A percentile compares a stretch with the other conserved stretches of the same genome.
phyloP scores from a whole-genome alignment of 2,113 vertebrate genomes.

The Crotalus tigris region DNA sequence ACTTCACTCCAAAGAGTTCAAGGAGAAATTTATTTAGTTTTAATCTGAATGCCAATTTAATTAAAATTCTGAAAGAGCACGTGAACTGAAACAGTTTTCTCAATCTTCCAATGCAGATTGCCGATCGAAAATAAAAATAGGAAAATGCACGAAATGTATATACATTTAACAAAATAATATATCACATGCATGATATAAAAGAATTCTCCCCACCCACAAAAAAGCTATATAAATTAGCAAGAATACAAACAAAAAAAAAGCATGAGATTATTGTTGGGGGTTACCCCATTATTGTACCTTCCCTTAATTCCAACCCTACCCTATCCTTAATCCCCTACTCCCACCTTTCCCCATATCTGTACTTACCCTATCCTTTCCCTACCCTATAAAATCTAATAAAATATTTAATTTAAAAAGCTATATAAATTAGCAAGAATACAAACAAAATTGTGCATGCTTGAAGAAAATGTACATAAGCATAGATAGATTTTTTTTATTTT shows the following conservation, averaged over 20 bases:
- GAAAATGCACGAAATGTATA: neutral
- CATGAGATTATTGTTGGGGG: too few species aligned
- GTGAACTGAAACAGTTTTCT: neutral
- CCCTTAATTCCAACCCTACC: too few species aligned
- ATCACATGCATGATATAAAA: neutral
- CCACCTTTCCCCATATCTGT: too few species aligned
- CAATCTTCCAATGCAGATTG: neutral
- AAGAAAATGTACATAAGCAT: neutral
- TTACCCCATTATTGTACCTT: too few species aligned
- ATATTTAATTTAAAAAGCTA: neutral
- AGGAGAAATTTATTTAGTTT: neutral
- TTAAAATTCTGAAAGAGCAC: neutral
- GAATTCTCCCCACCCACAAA: neutral
- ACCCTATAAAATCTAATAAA: too few species aligned
- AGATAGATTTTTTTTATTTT: neutral
- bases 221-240: neutral
- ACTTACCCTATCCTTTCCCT: too few species aligned
- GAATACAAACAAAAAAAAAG: neutral
- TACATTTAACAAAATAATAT: neutral
- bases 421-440: neutral
- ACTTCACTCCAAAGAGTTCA: neutral
- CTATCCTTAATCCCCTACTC: too few species aligned
- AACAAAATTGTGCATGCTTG: neutral
- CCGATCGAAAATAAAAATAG: neutral
- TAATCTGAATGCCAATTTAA: neutral